Base-by-base conservation (phyloP, 2,113 vertebrate species). In the Bubo bubo region DNA sequence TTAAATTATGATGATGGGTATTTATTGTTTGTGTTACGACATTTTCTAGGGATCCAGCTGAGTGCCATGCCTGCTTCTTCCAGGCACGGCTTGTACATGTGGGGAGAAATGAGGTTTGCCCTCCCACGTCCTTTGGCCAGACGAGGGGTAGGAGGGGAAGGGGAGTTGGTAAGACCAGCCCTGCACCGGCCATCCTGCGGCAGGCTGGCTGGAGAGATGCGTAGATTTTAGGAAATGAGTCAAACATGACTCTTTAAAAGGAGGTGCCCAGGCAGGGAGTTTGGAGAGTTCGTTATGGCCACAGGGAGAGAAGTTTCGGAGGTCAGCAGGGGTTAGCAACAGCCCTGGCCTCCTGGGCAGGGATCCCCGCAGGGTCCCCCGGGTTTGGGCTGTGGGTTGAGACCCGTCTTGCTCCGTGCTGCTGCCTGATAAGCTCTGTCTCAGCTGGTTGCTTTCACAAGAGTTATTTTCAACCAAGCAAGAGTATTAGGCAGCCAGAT, bases 371-470 rank as follows among this genome's bases (percentile, higher is more conserved):
- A 39, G 88, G 35, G 50, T 74, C 15, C 70, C 45, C 18, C 0
- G 0, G 32, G 53, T 30, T n/a, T 15, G 79, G 67, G 43, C 89
- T 79, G 28, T 12, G 22, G 58, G 77, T 52, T 72, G 70, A 94
- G 92, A 85, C 53, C 68, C 0, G 21, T 41, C 39, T 63, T 86
- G 82, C 71, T 56, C 68, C 0, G 0, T 43, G 72, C 76, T 88
- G 58, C 82, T 72, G 66, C 35, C 43, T 92, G 82, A 79, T 79
- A 82, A 92, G 34, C 79, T 90, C 85, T 39, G n/a, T 79, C 85
- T 58, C 94, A 95, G 88, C 91, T 96, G 92, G 77, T 77, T 95
- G 59, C 90, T 93, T 95, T 92, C 95, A 95, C 79, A 86, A 64
- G 90, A 85, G 62, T 79, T 79, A 56, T 93, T 95, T 95, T 92